Evolutionary conservation across 2,888 invertebrate genomes (phyloP).

Genomic region (Drosophila testacea): DNA sequence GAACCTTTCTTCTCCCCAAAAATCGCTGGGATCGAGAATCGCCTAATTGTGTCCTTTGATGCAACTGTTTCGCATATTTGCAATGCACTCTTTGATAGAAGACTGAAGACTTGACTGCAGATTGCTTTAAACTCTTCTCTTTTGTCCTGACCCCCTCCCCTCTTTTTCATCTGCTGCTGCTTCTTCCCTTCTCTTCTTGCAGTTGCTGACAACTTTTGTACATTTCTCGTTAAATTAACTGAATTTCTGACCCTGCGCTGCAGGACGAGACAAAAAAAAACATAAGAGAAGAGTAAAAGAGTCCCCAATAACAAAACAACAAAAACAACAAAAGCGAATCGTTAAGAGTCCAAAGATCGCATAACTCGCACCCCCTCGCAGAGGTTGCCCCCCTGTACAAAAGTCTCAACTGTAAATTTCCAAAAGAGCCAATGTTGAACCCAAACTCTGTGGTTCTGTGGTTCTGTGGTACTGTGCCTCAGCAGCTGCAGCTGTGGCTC

Average conservation of each 20-base stretch:
- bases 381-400: background rate
- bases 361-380: slow-evolving; percentile 63
- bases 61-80: slow-evolving; percentile 77
- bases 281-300: slow-evolving; percentile 23
- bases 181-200: slow-evolving; percentile 12
- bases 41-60: slow-evolving; percentile 76
- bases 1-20: slow-evolving; percentile 26
- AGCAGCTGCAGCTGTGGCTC: slow-evolving; percentile 45
- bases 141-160: slow-evolving; percentile 36
- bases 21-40: slow-evolving; percentile 13
- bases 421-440: slow-evolving; percentile 64
- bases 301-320: slow-evolving; percentile 16
- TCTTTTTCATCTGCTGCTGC: background rate
- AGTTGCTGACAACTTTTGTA: slow-evolving; percentile 77
- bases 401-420: slow-evolving; percentile 71
- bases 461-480: slow-evolving; percentile 7
- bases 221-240: slow-evolving; percentile 78
- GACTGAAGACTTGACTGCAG: slow-evolving; percentile 10
- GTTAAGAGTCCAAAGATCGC: slow-evolving; percentile 80
- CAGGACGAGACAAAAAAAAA: slow-evolving; percentile 55
- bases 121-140: slow-evolving; percentile 4
- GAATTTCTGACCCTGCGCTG: slow-evolving; percentile 75
- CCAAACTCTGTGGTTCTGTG: slow-evolving; percentile 11
- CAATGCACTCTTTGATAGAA: slow-evolving; percentile 50
- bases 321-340: slow-evolving; percentile 66